Evolutionary conservation across 2,888 invertebrate genomes (phyloP), one percentile per base, ranked within the genome.

Genomic region (Tenthredo amoena): DNA sequence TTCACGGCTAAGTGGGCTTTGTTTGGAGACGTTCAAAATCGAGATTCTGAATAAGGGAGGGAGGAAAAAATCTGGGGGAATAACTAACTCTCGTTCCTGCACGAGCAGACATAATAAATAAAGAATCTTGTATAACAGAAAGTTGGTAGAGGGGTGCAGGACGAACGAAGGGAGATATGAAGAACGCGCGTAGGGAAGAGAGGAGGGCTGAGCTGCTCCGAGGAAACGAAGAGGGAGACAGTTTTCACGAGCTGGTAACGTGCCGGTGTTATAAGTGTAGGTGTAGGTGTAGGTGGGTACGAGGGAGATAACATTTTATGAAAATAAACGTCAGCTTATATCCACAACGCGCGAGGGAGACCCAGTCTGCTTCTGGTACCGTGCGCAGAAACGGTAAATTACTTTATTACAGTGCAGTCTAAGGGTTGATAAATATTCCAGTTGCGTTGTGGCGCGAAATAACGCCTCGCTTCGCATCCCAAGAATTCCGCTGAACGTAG

Each of bases 241-340:
- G 43, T 76, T 84, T 84, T 58, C 76, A 72, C 58, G 76, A 76
- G 37, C 58, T 76, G n/a, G 58, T 47, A 84, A 84, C n/a, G 55
- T n/a, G 50, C 72, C 43, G 43, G 72, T 74, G 43, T 43, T 50
- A n/a, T n/a, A 50, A 50, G 65, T 12, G 31, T n/a, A 2, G 18
- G 55, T 55, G 55, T 55, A 55, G 55, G 55, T 55, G n/a, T 55
- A 7, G 43, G n/a, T n/a, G 55, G 72, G 58, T 37, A 21, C 37
- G 76, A 58, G 72, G 76, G 76, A 84, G 84, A 84, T 84, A 84
- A 72, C 84, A 40, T 84, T 84, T 76, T 77, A 84, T 84, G 84
- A 76, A 84, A 84, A 84, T 84, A 84, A 84, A 84, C 84, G 84
- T 72, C 58, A 43, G 84, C 71, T 84, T 84, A 84, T 84, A 84